Evolutionary conservation across 2,888 invertebrate genomes (phyloP), one percentile per base, ranked within the genome.

Genomic region (Germaria angustata): DNA sequence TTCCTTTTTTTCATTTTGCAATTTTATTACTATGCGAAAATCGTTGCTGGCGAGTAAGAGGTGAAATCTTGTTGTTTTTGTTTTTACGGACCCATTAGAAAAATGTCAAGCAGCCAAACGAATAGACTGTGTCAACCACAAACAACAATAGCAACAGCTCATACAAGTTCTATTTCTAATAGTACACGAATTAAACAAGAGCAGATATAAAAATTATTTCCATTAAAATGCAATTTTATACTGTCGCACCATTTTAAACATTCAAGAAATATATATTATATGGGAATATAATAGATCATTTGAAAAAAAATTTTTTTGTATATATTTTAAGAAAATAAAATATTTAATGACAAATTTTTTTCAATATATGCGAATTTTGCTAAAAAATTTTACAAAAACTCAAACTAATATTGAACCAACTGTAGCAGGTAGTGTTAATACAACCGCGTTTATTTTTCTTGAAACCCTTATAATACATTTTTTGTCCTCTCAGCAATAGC

Each of bases 11-110:
- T 44, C 17, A 34, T 39, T 17, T 9, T 20, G 20, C 22, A 44
- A 28, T 41, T 53, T 53, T 53, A 53, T 53, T 53, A 13, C 32
- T 17, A 63, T 20, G 13, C 46, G 11, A 41, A 32, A 39, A 68
- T 32, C 32, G 32, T n/a, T 51, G 28, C 5, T 32, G 17, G 51
- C 28, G n/a, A 49, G 39, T 17, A 9, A 49, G 9, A 39, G 36
- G 36, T 36, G 39, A 32, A 55, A 55, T 41, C 28, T 28, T 72
- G 3, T 51, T 73, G 1, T 39, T n/a, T n/a, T n/a, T n/a, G 20
- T 57, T 57, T 32, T 34, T 53, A 11, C 15, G 63, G 73, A 53
- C 61, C 73, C 51, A 53, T 73, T 34, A 75, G 51, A 44, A 61
- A n/a, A 65, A 53, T 65, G 53, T 63, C 73, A 73, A 24, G 9